A percentile compares a stretch with the other conserved stretches of the same genome.
These are phyloP conservation scores for Parotia lawesii DNA, from an alignment of 2,113 vertebrate genomes.

Conservation along the genomic window DNA sequence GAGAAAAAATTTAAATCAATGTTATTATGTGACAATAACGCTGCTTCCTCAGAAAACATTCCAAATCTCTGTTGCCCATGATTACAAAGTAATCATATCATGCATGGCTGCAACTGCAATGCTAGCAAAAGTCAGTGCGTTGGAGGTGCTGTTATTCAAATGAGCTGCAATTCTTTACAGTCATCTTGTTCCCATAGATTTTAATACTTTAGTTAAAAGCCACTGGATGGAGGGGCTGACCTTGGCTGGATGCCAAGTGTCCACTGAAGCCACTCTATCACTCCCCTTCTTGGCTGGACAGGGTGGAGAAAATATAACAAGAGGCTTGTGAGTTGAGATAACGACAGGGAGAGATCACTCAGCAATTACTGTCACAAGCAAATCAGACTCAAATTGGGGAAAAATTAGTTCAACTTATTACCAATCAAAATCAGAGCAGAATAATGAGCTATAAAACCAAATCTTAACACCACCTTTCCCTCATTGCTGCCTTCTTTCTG, in stretches of 20 bases:
- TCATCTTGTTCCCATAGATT: background rate
- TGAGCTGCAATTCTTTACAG: conserved; percentile 27
- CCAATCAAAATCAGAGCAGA: background rate
- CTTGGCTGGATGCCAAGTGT: background rate
- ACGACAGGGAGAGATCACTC: background rate
- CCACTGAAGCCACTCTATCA: background rate
- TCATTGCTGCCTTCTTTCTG: background rate
- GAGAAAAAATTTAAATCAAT: conserved; percentile 57
- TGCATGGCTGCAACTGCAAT: background rate
- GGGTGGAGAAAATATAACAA: background rate
- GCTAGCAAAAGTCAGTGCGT: background rate
- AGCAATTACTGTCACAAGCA: background rate
- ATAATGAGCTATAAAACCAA: background rate
- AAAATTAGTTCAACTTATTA: background rate
- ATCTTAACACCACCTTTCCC: background rate
- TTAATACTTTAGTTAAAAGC: conserved; percentile 34
- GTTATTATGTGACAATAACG: conserved; percentile 45
- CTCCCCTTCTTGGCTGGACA: background rate
- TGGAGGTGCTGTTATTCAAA: conserved; percentile 15
- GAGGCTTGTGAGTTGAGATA: background rate
- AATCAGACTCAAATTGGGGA: background rate
- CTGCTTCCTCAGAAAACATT: conserved; percentile 37
- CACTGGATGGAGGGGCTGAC: background rate
- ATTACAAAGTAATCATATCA: conserved; percentile 49
- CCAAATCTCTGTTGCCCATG: conserved; percentile 4